A percentile compares a stretch with the other conserved stretches of the same genome.
Conservation (phyloP, 2,888 invertebrate genomes). For the Nephrotoma flavescens region DNA sequence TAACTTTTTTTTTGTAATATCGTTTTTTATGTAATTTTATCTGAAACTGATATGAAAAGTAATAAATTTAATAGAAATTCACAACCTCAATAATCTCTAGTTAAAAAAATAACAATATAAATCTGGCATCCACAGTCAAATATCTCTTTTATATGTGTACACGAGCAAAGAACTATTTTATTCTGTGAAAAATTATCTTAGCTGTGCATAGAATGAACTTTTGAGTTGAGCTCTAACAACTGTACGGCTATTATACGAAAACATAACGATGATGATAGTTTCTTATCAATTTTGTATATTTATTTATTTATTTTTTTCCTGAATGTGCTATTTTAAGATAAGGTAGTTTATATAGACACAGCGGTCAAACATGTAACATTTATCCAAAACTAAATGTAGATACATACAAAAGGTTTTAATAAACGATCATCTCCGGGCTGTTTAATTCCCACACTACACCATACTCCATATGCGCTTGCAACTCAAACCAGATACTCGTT, state of each 20-base stretch:
- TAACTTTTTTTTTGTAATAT: background rate
- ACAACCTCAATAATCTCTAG: background rate
- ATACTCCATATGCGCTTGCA: background rate
- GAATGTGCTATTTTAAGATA: background rate
- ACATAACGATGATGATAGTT: background rate
- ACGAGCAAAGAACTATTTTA: background rate
- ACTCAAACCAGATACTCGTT: background rate
- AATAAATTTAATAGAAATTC: background rate
- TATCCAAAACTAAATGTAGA: background rate
- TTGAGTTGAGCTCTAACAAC: background rate
- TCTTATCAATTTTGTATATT: background rate
- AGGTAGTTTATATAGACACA: background rate
- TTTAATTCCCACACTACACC: background rate
- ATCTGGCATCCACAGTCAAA: background rate
- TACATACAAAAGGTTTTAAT: background rate
- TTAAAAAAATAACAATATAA: background rate
- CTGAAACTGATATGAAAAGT: background rate
- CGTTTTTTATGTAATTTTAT: background rate
- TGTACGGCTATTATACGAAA: background rate
- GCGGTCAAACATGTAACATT: background rate
- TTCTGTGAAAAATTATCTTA: background rate
- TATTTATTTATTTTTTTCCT: background rate
- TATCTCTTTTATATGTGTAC: background rate
- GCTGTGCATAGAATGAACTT: background rate
- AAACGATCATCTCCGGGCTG: background rate